Base-by-base conservation (phyloP, 1,140 invertebrate species). In the Hormaphis cornu region DNA sequence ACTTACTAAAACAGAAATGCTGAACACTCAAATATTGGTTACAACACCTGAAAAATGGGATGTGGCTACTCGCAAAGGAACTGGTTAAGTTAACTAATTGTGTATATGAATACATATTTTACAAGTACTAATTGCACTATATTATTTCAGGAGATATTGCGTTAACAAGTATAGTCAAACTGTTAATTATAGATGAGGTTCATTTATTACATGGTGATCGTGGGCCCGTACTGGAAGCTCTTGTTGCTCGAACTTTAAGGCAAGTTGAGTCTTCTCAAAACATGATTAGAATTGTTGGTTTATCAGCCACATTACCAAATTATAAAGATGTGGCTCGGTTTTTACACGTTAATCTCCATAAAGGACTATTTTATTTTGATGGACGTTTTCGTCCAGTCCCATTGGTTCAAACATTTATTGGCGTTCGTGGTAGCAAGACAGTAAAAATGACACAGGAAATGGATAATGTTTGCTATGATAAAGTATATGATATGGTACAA, bases 11-110 rank as follows among this genome's bases (percentile, higher is more conserved):
- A 82, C 85, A 37, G 96, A 99, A 81, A 97, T 99, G 70, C 83
- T 87, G 22, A 86, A 94, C 75, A 99, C 97, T 0, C 96, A 98
- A 80, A 97, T 99, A 87, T 83, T 99, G 20, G 91, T 99, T 3
- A 96, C 95, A 1, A 99, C 97, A 0, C 97, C 97, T 1, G 97
- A 99, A 80, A 99, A 99, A 77, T 99, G 97, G 96, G 97, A 99
- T 80, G 95, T 99, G 16, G 93, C 99, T 2, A 98, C 97, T 0
- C 81, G 97, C 69, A 99, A 99, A 81, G 87, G 89, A 71, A 85
- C 86, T 73, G 72, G 81, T 81, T 79, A 72, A 75, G 75, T 77
- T 50, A 40, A n/a, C n/a, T n/a, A n/a, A n/a, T n/a, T 7, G 8
- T 54, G 26, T 48, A 14, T n/a, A 37, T 40, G 5, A 8, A 46